Evolutionary conservation across 2,888 invertebrate species (phyloP).

Genomic region (Bellardia pandia): DNA sequence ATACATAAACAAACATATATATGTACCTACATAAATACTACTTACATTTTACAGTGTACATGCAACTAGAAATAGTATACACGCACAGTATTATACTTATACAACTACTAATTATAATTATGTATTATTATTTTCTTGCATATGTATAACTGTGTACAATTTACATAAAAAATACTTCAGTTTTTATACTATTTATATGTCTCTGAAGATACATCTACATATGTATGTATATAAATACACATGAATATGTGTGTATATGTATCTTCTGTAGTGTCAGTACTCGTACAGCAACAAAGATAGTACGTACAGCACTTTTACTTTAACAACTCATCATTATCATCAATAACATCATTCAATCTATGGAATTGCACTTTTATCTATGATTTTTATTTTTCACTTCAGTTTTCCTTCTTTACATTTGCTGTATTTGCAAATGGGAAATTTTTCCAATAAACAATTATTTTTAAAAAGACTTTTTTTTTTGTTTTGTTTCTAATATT

Average conservation of each 20-base stretch:
- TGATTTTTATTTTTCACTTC: conserved; percentile 34
- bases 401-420: conserved; percentile 6
- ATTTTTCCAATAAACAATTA: conserved; percentile 10
- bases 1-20: background rate
- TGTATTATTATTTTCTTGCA: conserved; percentile 19
- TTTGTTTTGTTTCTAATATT: conserved; percentile 12
- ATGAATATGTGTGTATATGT: background rate
- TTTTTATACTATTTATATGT: background rate
- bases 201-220: background rate
- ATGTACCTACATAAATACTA: conserved; percentile 2
- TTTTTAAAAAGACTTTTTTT: background rate
- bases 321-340: background rate
- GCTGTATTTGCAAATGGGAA: conserved; percentile 18
- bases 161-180: background rate
- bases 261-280: conserved; percentile 40
- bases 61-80: conserved; percentile 1
- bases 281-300: conserved; percentile 5
- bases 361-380: conserved; percentile 45
- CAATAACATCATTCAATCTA: background rate
- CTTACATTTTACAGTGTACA: background rate
- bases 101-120: conserved; percentile 30
- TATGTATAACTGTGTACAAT: conserved; percentile 6
- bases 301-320: conserved; percentile 41
- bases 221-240: too few species aligned
- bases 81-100: background rate